A percentile compares a stretch with the other conserved stretches of the same genome.
phyloP scores from a whole-genome alignment of 2,113 vertebrate genomes.

The Illadopsis cleaveri region DNA sequence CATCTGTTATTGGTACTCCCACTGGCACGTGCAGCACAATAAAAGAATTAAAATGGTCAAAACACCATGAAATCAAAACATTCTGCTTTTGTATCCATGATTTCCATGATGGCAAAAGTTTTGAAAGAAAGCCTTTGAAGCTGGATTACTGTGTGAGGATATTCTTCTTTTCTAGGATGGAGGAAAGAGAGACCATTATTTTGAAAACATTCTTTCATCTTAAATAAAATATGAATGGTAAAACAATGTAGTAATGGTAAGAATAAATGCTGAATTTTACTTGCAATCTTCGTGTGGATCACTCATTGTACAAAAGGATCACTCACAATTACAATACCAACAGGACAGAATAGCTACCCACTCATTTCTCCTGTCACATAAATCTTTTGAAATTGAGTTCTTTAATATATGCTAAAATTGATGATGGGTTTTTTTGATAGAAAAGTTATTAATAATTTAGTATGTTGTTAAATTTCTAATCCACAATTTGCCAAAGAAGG shows the following conservation, averaged over 20 bases:
- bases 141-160: neutral
- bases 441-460: neutral
- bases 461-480: neutral
- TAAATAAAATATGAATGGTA: neutral
- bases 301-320: neutral
- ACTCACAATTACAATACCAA: neutral
- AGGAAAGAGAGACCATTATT: neutral
- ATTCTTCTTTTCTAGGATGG: neutral
- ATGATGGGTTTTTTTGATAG: neutral
- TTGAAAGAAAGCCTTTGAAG: slow-evolving; percentile 68
- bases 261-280: neutral
- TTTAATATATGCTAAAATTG: neutral
- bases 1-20: slow-evolving; percentile 71
- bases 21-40: slow-evolving; percentile 75
- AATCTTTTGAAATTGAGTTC: neutral
- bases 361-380: neutral
- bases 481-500: neutral
- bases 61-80: slow-evolving; percentile 77
- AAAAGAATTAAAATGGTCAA: slow-evolving; percentile 66
- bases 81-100: slow-evolving; percentile 72
- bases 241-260: neutral
- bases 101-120: slow-evolving; percentile 70
- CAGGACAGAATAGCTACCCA: neutral
- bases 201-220: neutral
- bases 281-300: neutral